Conservation (phyloP, 23 tunicate species). For the Diplosoma virens region DNA sequence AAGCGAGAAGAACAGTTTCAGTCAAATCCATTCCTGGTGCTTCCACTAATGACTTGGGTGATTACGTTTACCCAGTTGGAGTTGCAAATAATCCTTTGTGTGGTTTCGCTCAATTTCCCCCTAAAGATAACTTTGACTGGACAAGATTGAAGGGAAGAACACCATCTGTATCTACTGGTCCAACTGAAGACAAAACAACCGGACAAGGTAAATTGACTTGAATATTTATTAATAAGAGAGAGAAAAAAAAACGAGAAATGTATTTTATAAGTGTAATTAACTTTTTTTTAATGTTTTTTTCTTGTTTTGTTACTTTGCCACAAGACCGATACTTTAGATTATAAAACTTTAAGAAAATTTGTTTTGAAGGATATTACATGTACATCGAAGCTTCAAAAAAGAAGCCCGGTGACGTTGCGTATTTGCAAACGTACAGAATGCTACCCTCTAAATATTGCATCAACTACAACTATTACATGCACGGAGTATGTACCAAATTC, state of each 20-base stretch:
- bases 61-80: neutral
- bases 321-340: neutral
- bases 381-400: conserved; percentile 73
- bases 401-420: conserved; percentile 49
- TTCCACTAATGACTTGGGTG: conserved; percentile 29
- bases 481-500: conserved; percentile 88
- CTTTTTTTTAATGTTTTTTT: no score
- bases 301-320: neutral
- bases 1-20: neutral
- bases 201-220: conserved; percentile 45
- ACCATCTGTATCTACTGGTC: conserved; percentile 55
- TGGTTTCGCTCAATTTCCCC: conserved; percentile 49
- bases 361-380: conserved; percentile 58
- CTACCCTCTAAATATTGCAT: conserved; percentile 61
- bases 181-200: conserved; percentile 65
- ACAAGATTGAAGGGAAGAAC: conserved; percentile 41
- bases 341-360: no score
- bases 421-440: conserved; percentile 40
- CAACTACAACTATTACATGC: conserved; percentile 66
- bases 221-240: no score
- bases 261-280: no score
- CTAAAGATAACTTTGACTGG: conserved; percentile 72
- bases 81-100: conserved; percentile 31
- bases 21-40: conserved; percentile 1
- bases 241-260: no score